Conservation (phyloP, 1,140 invertebrate genomes). For the Melipona quadrifasciata region DNA sequence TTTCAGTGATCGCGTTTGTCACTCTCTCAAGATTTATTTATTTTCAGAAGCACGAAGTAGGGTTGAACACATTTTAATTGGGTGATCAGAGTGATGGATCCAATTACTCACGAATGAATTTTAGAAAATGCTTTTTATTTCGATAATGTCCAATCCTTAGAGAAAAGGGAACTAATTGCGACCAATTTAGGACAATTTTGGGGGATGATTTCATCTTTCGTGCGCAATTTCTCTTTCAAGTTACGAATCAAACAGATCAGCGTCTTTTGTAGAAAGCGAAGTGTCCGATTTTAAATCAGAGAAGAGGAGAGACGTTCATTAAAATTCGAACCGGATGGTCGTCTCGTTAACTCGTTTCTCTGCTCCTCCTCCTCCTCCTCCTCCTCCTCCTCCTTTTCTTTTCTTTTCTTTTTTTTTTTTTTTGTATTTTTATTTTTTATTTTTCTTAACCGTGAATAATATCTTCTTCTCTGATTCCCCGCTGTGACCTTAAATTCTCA, state of each 20-base stretch:
- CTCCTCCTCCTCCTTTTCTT: not conserved
- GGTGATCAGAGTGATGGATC: too few species aligned
- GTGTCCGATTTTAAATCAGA: slow-evolving; percentile 12
- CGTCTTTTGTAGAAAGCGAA: not conserved
- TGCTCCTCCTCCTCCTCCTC: not conserved
- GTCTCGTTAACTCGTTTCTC: slow-evolving; percentile 26
- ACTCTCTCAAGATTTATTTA: too few species aligned
- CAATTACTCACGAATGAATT: not conserved
- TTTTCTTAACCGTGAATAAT: not conserved
- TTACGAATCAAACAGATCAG: too few species aligned
- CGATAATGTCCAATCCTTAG: not conserved
- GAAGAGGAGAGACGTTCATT: not conserved
- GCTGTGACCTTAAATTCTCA: slow-evolving; percentile 13
- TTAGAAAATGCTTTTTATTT: too few species aligned
- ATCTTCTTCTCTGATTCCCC: not conserved
- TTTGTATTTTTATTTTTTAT: too few species aligned
- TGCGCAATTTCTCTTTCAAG: not conserved
- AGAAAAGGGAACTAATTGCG: too few species aligned
- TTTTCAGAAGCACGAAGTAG: too few species aligned
- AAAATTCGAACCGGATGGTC: slow-evolving; percentile 5
- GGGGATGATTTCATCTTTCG: not conserved
- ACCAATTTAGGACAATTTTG: not conserved
- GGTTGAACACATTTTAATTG: not conserved
- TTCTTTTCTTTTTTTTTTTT: not conserved
- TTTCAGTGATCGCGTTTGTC: too few species aligned